phyloP scores from a whole-genome alignment of 2,797 vertebrate species.

The Hypotaenidia philippensis region DNA sequence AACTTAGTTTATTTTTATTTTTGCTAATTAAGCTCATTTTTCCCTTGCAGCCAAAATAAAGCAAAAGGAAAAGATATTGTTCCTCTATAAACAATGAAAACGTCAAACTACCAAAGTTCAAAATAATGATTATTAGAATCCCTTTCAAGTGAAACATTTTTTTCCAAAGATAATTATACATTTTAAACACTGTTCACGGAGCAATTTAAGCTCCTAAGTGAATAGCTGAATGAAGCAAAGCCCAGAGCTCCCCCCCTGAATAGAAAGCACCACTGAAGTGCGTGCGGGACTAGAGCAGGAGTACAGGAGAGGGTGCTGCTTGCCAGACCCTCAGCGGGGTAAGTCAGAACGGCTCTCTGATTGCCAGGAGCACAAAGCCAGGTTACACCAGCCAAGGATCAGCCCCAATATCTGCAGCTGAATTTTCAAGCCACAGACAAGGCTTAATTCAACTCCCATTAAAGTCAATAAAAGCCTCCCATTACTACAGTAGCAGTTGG shows the following conservation, averaged over 20 bases:
- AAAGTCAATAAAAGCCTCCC: constrained; percentile 31
- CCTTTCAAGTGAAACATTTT: neutral
- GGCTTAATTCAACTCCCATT: constrained; percentile 29
- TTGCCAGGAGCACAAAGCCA: neutral
- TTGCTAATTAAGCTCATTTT: constrained; percentile 12
- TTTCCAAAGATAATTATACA: neutral
- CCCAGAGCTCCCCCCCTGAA: neutral
- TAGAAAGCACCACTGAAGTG: neutral
- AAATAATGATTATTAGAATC: neutral
- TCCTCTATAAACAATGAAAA: neutral
- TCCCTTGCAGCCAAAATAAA: neutral
- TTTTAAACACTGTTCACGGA: neutral
- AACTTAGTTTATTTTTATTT: neutral
- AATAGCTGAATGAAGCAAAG: neutral
- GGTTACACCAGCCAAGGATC: neutral
- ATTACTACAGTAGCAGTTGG: neutral
- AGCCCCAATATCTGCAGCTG: constrained; percentile 3
- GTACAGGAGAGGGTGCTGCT: neutral
- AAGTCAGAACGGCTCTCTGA: neutral
- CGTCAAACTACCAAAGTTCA: neutral
- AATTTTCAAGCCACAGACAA: constrained; percentile 20
- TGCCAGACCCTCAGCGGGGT: neutral
- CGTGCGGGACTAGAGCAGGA: rapidly evolving
- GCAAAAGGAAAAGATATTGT: neutral
- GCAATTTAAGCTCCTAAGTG: neutral